Evolutionary conservation across 1,140 invertebrate genomes (phyloP).

Genomic region (Pentalonia nigronervosa): DNA sequence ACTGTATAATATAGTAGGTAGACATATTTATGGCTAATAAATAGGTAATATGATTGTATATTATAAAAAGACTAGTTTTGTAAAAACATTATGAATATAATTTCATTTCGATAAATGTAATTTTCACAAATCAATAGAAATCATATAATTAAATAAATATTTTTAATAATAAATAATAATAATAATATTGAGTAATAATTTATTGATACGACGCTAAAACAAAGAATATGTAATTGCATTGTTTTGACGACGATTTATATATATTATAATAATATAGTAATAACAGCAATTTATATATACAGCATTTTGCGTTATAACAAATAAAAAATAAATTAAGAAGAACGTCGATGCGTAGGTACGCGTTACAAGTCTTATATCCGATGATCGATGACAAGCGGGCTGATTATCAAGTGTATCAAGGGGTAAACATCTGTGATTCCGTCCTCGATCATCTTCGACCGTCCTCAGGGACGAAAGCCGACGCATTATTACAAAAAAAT

Average conservation of each 20-base stretch:
- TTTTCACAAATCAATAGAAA: not conserved
- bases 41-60: conserved; percentile 1
- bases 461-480: rapidly evolving
- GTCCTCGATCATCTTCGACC: not conserved
- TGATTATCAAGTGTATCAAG: not conserved
- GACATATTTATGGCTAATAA: not conserved
- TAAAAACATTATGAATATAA: not conserved
- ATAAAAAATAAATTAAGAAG: not conserved
- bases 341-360: not conserved
- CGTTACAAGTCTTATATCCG: not conserved
- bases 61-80: conserved; percentile 23
- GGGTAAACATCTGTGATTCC: not conserved
- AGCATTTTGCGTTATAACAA: not conserved
- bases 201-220: not conserved
- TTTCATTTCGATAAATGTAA: not conserved
- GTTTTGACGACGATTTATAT: not conserved
- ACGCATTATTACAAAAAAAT: not conserved
- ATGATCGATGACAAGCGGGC: not conserved
- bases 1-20: not conserved
- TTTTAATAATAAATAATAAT: conserved; percentile 20
- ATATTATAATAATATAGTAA: not conserved
- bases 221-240: not conserved
- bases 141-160: not conserved
- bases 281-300: conserved; percentile 20
- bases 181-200: not conserved